Base-by-base conservation (phyloP, 2,113 vertebrate species). In the Uria lomvia region DNA sequence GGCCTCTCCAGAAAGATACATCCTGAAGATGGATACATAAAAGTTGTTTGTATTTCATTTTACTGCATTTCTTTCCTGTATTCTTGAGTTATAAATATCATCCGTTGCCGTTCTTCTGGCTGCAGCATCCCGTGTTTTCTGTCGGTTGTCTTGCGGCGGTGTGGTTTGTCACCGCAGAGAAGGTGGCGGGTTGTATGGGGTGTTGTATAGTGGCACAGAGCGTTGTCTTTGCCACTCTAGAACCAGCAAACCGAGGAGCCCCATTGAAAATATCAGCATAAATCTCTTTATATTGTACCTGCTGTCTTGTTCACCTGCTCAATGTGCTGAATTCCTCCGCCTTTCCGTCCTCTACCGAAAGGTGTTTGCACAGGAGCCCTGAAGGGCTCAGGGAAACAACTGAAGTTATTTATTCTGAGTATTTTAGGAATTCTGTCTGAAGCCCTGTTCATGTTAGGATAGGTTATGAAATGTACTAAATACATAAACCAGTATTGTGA, bases 191-290 rank as follows among this genome's bases (percentile, higher is more conserved):
- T 27, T 58, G 40, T 22, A 4, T 3, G 75, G 29, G 71, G n/a
- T 8, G 47, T 49, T 6, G 47, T 6, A 6, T 49, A 22, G 47
- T 49, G 47, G 47, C 47, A 22, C 47, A 12, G 43, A 68, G 59
- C 0, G 0, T 11, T 77, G 36, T 2, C n/a, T 21, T 63, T 50
- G 79, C 23, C 23, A 1, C 62, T 21, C 0, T 4, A 29, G 45
- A 73, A 45, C 50, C 63, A 50, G 53, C 5, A 56, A 38, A 47
- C 8, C 0, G 0, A 58, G 50, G 26, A 93, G 26, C 45, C 62
- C 12, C 0, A 0, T 81, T 58, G 58, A 45, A 52, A 36, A 9
- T 1, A 4, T 2, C 34, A 5, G 17, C 43, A 65, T 79, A 76
- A 86, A 52, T 9, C 47, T 63, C 68, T 62, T 53, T n/a, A 3